phyloP scores from a whole-genome alignment of 2,888 invertebrate genomes.

The Desoria tigrina region DNA sequence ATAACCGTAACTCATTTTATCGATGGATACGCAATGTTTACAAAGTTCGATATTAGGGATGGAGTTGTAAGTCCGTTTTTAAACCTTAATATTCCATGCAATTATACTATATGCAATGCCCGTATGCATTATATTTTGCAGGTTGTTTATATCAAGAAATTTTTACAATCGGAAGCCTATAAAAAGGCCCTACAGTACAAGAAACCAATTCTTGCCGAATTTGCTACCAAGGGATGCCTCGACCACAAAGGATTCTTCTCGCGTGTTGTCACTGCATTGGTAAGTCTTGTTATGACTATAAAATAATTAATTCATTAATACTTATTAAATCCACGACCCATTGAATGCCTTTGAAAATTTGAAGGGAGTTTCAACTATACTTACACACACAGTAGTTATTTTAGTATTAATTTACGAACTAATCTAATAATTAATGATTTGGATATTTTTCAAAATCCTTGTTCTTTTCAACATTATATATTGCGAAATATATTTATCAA shows the following conservation, averaged over 20 bases:
- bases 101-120: no score
- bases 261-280: conserved; percentile 55
- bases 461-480: no score
- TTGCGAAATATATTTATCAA: no score
- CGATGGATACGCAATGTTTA: conserved; percentile 60
- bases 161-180: conserved; percentile 59
- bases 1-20: conserved; percentile 60
- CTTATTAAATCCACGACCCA: background rate
- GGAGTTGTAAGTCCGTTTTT: conserved; percentile 55
- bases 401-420: no score
- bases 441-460: no score
- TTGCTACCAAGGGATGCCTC: conserved; percentile 59
- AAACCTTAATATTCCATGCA: no score
- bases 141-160: conserved; percentile 53
- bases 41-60: conserved; percentile 58
- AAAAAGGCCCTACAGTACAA: conserved; percentile 58
- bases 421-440: no score
- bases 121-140: no score
- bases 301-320: conserved; percentile 11
- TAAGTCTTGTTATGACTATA: no score
- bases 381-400: no score
- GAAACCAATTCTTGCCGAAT: conserved; percentile 59
- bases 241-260: conserved; percentile 60
- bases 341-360: no score
- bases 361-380: no score